Conservation (phyloP, 2,797 vertebrate genomes). For the Tauraco hartlaubi region DNA sequence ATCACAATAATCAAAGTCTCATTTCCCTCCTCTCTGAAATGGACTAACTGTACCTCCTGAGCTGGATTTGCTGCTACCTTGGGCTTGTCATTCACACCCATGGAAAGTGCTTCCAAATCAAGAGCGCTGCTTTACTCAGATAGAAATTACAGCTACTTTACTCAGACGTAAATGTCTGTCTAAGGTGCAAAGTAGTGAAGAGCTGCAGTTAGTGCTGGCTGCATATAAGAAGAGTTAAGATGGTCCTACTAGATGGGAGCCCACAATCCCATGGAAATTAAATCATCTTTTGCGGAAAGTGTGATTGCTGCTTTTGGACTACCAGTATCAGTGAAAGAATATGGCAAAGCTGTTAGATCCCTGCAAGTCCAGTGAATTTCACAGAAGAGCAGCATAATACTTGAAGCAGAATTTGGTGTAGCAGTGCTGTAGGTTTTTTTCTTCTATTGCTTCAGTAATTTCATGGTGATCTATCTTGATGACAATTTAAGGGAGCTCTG, state of each 20-base stretch:
- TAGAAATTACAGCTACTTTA: conserved; percentile 30
- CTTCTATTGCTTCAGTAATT: conserved; percentile 25
- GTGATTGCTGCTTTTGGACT: not conserved
- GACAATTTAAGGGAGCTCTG: conserved; percentile 7
- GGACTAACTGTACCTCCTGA: not conserved
- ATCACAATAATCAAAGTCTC: not conserved
- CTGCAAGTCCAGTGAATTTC: not conserved
- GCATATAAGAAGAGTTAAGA: not conserved
- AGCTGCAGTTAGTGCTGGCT: conserved; percentile 6
- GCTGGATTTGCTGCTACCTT: conserved; percentile 31
- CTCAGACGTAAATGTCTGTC: not conserved
- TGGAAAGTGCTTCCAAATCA: conserved; percentile 31
- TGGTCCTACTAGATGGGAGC: not conserved
- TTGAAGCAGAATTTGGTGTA: not conserved
- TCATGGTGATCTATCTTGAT: conserved; percentile 21
- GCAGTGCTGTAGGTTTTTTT: not conserved
- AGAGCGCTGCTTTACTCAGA: not conserved
- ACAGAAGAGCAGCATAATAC: not conserved
- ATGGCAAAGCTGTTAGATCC: not conserved
- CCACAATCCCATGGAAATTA: not conserved
- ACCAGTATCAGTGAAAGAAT: not conserved
- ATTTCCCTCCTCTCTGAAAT: not conserved
- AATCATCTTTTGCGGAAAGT: not conserved
- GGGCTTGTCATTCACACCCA: conserved; percentile 23
- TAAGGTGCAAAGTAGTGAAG: conserved; percentile 15